Base-by-base conservation (phyloP, 2,888 invertebrate genomes). In the Idaea straminata region DNA sequence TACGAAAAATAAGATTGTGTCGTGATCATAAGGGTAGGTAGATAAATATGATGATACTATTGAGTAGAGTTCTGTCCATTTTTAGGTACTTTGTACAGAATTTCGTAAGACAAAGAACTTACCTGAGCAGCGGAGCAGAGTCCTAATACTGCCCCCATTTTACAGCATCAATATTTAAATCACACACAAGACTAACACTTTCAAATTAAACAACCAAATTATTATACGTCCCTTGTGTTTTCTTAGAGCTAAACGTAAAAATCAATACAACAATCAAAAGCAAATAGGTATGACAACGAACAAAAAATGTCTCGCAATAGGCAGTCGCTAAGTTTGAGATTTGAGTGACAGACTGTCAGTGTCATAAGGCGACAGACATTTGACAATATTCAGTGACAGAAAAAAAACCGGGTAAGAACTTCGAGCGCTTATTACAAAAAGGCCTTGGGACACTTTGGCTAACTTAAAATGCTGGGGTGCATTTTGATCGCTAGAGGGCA, bases 81-180 rank as follows among this genome's bases (percentile, higher is more conserved):
- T 61, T 61, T 15, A 5, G 5, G 7, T 47, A 13, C 13, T 47
- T 47, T 4, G 6, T 13, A 10, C 47, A 13, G 13, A 47, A 47
- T 47, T 6, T 47, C 47, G 47, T 15, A 38, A 10, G 36, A 61
- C 35, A 38, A 57, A 69, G n/a, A 15, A 61, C 69, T 67, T 66
- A 95, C 95, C 93, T 95, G 95, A 62, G 94, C 94, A 72, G 94
- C 94, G 71, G 95, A 94, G 86, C 94, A 94, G 76, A 95, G 85
- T 61, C 94, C 95, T 70, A 95, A 82, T 63, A 94, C 94, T 62
- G 95, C 95, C 74, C 95, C 95, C 95, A 95, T 95, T 15, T 25
- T 60, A 47, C 7, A 47, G 47, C 47, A 47, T 47, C 47, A 47
- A 47, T 47, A 10, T 47, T 47, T 47, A 13, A 47, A 47, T 47